phyloP scores from a whole-genome alignment of 2,888 invertebrate genomes.

The Hololepta plana region DNA sequence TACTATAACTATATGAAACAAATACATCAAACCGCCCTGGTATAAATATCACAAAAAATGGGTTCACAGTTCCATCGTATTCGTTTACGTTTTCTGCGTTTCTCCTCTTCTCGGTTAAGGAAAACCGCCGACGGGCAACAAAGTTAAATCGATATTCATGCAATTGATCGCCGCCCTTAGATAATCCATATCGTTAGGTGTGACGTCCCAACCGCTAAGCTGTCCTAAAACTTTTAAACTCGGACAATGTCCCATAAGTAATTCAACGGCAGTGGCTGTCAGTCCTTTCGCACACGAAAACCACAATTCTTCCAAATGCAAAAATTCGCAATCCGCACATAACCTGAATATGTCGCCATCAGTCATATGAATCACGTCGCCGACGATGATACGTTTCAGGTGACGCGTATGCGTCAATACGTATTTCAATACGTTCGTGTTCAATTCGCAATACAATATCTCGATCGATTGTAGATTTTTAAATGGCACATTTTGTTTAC shows the following conservation, averaged over 20 bases:
- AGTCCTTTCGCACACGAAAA: slow-evolving; percentile 48
- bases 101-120: too few relatives aligned
- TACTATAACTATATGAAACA: too few relatives aligned
- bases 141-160: slow-evolving; percentile 44
- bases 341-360: slow-evolving; percentile 51
- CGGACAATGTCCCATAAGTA: slow-evolving; percentile 48
- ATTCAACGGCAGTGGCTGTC: slow-evolving; percentile 41
- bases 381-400: slow-evolving; percentile 41
- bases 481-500: slow-evolving; percentile 34
- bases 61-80: too few relatives aligned
- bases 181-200: slow-evolving; percentile 46
- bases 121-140: too few relatives aligned
- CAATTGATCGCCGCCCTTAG: slow-evolving; percentile 44
- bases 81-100: too few relatives aligned
- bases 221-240: slow-evolving; percentile 43
- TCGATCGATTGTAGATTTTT: slow-evolving; percentile 43
- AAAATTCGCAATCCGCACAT: slow-evolving; percentile 43
- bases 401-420: slow-evolving; percentile 40
- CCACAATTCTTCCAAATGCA: slow-evolving; percentile 46
- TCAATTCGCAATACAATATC: slow-evolving; percentile 44
- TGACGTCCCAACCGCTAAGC: slow-evolving; percentile 47
- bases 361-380: slow-evolving; percentile 43
- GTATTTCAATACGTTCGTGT: slow-evolving; percentile 36
- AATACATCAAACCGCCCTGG: too few relatives aligned
- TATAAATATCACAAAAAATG: too few relatives aligned